Base-by-base conservation (phyloP, 2,888 invertebrate species). In the Prosopocoilus inquinatus region DNA sequence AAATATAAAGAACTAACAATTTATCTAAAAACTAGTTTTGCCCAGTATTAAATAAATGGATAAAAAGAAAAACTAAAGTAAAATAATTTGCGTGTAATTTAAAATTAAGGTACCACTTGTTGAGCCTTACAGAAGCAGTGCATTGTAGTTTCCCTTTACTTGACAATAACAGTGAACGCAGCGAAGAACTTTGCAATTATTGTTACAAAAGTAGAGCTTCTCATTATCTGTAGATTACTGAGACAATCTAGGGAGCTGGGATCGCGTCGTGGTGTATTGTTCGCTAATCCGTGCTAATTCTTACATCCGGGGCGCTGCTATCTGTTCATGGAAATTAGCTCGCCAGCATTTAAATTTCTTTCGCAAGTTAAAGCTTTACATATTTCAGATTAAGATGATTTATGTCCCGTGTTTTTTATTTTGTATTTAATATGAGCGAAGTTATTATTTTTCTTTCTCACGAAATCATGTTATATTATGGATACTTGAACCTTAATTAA, bases 201-300 rank as follows among this genome's bases (percentile, higher is more conserved):
- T 63, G 63, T 60, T 53, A 58, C 59, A 61, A 62, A 62, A 60
- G 59, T 60, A 64, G 60, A 61, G 60, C 61, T 59, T 57, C 67
- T 68, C 69, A 69, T 69, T 69, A 69, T 66, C 64, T 66, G 60
- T 61, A 65, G 67, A 69, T 69, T 67, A 68, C 65, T 58, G 63
- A 67, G 68, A 67, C 66, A 67, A 67, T 67, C 58, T 54, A 54
- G 51, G 57, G 12, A 41, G 41, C 3, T 9, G 13, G 13, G n/a
- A 9, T 13, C 13, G 13, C 15, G 41, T 41, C 38, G 11, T 9
- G 38, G 12, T 13, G 38, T 16, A 41, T 41, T 41, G 41, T 41
- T 41, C 41, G 41, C 9, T 41, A 41, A 41, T 41, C 41, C 12
- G 41, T 41, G 15, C 41, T 41, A 41, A 41, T 41, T 41, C 41